Evolutionary conservation across 2,113 vertebrate species (phyloP), one percentile per base, ranked within the genome.

Genomic region (Gopherus flavomarginatus): DNA sequence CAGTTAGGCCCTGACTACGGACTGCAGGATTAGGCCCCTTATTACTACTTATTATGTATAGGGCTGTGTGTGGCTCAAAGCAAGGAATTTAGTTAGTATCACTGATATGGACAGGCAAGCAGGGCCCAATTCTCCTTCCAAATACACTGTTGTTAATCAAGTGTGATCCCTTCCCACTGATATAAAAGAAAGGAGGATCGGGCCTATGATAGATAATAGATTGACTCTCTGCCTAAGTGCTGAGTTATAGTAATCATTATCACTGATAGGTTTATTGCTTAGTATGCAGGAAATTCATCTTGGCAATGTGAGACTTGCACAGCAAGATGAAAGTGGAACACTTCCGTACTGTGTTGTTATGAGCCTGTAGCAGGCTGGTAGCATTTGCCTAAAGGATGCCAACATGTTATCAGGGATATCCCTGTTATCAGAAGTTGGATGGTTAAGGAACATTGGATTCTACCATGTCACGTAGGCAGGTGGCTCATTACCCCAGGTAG

Each of bases 401-500:
- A 77, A 42, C 10, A 4, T 77, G 10, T 44, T 77, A 86, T 50
- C 2, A 75, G 8, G 9, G 22, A 13, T 59, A 59, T 59, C 57
- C 5, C 9, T 77, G 21, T 44, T 77, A 86, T 54, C 2, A 75
- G 9, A 8, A 90, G 47, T 82, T 86, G 11, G 53, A 52, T 22
- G 47, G 75, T 38, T 54, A 83, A 56, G 1, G 42, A 77, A 49
- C 13, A 35, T 53, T 77, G 16, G 11, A 4, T 91, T 86, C 19
- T 77, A 17, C 75, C 88, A 78, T 81, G 5, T 21, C 75, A 19
- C 47, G 42, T 44, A 93, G 57, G 57, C 62, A n/a, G 62, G 8
- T 77, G 38, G 3, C 8, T 78, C 12, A 81, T 0, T 0, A 0
- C 0, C 13, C 42, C 29, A 75, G 5, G 3, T 8, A 44, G n/a